A percentile compares a stretch with the other conserved stretches of the same genome.
Evolutionary conservation across 2,113 vertebrate genomes (phyloP).

Genomic region (Sorex fumeus): DNA sequence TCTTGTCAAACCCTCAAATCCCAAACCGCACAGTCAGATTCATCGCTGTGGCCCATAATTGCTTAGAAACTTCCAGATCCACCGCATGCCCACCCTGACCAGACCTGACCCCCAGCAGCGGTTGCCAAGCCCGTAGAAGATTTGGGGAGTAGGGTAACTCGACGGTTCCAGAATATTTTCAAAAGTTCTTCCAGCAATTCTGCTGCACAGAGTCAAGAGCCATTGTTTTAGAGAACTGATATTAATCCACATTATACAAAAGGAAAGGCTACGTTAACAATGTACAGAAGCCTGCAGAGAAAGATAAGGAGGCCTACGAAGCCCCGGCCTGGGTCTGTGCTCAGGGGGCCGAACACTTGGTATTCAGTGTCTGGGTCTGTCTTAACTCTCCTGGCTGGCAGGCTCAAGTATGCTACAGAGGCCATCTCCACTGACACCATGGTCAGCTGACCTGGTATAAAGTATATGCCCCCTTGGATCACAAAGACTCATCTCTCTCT

Average conservation of each 20-base stretch:
- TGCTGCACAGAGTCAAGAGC: background rate
- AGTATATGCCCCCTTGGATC: background rate
- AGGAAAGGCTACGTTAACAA: background rate
- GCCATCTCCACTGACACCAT: background rate
- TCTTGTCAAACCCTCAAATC: background rate
- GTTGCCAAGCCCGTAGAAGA: background rate
- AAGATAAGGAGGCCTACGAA: background rate
- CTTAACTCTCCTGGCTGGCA: background rate
- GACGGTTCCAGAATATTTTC: background rate
- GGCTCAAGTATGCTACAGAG: background rate
- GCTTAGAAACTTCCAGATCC: background rate
- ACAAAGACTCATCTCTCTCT: conserved; percentile 15
- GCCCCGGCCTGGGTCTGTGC: background rate
- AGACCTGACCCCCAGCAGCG: background rate
- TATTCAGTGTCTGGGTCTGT: background rate
- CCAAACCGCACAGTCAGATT: background rate
- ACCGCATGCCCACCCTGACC: no score
- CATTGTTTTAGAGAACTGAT: background rate
- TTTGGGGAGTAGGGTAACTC: background rate
- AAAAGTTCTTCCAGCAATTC: background rate
- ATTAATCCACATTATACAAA: conserved; percentile 30
- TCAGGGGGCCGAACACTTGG: background rate
- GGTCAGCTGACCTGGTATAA: background rate
- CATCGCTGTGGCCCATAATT: background rate
- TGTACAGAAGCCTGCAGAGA: background rate